These are phyloP conservation scores for Dallia pectoralis DNA, from an alignment of 2,797 vertebrate genomes.

Conservation along the genomic window DNA sequence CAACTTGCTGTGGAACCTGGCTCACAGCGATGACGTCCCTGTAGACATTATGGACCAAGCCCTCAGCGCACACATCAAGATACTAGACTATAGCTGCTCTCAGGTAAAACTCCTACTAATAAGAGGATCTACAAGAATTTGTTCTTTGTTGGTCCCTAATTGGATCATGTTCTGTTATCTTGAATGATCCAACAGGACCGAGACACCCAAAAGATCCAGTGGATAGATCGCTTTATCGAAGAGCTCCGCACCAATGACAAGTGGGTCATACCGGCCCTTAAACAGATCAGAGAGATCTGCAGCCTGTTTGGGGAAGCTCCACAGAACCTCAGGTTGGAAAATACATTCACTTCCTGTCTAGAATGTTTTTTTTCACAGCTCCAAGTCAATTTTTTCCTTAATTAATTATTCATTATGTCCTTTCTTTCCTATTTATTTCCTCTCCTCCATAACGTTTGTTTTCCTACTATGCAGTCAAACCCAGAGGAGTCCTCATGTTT, in stretches of 20 bases:
- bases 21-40: conserved; percentile 89
- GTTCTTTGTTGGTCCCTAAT: background rate
- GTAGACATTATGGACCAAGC: conserved; percentile 93
- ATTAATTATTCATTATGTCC: background rate
- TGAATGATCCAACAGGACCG: conserved; percentile 74
- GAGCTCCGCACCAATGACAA: conserved; percentile 90
- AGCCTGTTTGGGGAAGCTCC: conserved; percentile 90
- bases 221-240: conserved; percentile 92
- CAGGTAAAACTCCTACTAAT: conserved; percentile 72
- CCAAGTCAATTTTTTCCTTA: background rate
- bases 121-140: background rate
- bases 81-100: conserved; percentile 90
- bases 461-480: conserved; percentile 75
- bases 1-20: conserved; percentile 88
- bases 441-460: background rate
- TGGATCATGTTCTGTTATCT: background rate
- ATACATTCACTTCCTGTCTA: background rate
- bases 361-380: background rate
- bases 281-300: conserved; percentile 90
- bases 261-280: conserved; percentile 90
- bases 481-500: conserved; percentile 86
- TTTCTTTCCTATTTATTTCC: too few species aligned
- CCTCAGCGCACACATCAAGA: conserved; percentile 90
- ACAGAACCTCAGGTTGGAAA: conserved; percentile 84
- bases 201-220: conserved; percentile 91